These are phyloP conservation scores for Struthidea cinerea DNA, from an alignment of 2,113 vertebrate species.

Conservation along the genomic window DNA sequence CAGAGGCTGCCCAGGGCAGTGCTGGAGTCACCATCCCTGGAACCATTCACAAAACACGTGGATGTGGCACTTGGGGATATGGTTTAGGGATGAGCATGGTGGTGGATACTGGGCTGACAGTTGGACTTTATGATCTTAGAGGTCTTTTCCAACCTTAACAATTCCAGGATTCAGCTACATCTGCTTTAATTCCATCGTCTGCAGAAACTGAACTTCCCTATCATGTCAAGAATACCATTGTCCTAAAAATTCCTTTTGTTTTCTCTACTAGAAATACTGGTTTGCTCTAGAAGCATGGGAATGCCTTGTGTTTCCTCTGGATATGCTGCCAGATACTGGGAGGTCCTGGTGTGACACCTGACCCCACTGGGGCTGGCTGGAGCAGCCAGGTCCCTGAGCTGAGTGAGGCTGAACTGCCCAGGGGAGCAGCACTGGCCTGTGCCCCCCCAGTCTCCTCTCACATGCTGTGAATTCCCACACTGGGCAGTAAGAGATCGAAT, in stretches of 20 bases:
- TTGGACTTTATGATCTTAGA: background rate
- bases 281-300: background rate
- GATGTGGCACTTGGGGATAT: background rate
- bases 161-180: background rate
- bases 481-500: background rate
- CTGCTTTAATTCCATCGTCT: background rate
- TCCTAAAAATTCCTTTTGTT: background rate
- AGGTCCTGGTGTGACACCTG: background rate
- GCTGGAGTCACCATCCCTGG: background rate
- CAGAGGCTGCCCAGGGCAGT: background rate
- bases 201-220: background rate
- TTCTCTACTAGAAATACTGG: background rate
- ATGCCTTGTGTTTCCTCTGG: background rate
- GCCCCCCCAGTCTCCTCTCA: background rate
- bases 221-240: background rate
- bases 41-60: background rate
- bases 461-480: background rate
- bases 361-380: background rate
- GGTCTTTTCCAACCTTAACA: background rate
- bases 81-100: background rate
- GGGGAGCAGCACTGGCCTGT: background rate
- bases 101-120: background rate
- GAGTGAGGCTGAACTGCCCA: background rate
- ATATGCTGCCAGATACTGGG: rapidly evolving
- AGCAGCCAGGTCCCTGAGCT: background rate